Evolutionary conservation across 2,113 vertebrate genomes (phyloP), one percentile per base, ranked within the genome.

Genomic region (Alligator sinensis): DNA sequence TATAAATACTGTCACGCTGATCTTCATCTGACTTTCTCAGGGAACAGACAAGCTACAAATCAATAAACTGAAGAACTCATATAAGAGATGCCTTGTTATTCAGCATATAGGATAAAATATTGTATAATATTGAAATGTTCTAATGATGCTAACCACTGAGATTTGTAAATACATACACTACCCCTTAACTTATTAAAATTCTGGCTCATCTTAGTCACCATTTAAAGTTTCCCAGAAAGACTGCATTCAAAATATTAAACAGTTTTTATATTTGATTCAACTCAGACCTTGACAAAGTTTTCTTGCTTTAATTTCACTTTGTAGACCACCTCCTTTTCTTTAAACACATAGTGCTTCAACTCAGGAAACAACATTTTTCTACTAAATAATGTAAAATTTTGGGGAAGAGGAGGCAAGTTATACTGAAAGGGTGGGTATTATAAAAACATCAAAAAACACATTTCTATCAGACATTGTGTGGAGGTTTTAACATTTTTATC

Each of bases 21-120:
- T 98, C 98, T 98, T 98, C 98, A 98, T 94, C 96, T 98, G 97
- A 98, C 98, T 98, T 98, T 98, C 96, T 86, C 58, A 5, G 93
- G 85, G 94, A 97, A 95, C 30, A 97, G 95, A 97, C 90, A 92
- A 96, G 96, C 94, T 97, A 96, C 96, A 97, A 98, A 98, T 98
- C 97, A 98, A 97, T 98, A 98, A 95, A 95, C 81, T 91, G 94
- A 98, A 96, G 82, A 97, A 95, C 55, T 93, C 89, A 81, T 95
- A 93, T 94, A 93, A 96, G 89, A 57, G 25, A 88, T 95, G 86
- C 75, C 86, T 86, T 88, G 76, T 95, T 95, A 92, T 18, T 88
- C 66, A 63, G 87, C 83, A 74, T 11, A 54, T 16, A 60, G 77
- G 94, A 93, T 28, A 93, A 92, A 90, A 87, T 9, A 34, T 2